Base-by-base conservation (phyloP, 2,888 invertebrate genomes). In the Pollenia amentaria region DNA sequence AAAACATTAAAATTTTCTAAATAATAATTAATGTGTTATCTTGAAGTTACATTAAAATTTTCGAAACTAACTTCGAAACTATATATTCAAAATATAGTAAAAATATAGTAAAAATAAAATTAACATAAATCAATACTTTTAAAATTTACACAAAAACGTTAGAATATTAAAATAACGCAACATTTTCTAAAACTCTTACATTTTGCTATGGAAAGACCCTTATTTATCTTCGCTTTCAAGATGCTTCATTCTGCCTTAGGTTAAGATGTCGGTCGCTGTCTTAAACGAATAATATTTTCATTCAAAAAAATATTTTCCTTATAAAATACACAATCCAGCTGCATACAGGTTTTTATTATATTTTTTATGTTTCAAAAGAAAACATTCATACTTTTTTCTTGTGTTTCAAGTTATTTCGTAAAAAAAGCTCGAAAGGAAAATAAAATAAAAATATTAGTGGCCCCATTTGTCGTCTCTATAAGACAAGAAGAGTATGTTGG, bases 361-460 rank as follows among this genome's bases (percentile, higher is more conserved):
- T 73, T 12, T 62, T 65, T 55, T 83, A 60, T 44, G 42, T 62
- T 82, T 75, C 29, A 53, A 77, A 53, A 51, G 46, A 64, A 83
- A 83, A 64, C 44, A 75, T 76, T 72, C 11, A 64, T 11, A 44
- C 12, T 64, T 44, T 44, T 48, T 60, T n/a, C n/a, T 42, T 70
- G 29, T 29, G 12, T 16, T 53, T 44, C 48, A 40, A 29, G 3
- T n/a, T 46, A 38, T 70, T 73, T 57, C 57, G 2, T 40, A 70
- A 55, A 38, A n/a, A 75, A 73, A 69, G 38, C 44, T 70, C 42
- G 60, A 46, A 76, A 62, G 29, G 29, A 40, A 60, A 75, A 62
- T 38, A 75, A 69, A 81, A 67, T 75, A 60, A 75, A 65, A 65
- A 72, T 65, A 65, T 69, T 70, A 77, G 83, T 83, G 83, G 76